Percentiles rank a stretch among this genome's conserved stretches.
These are phyloP conservation scores for Diaprepes abbreviatus DNA, from an alignment of 2,888 invertebrate genomes.

Conservation along the genomic window DNA sequence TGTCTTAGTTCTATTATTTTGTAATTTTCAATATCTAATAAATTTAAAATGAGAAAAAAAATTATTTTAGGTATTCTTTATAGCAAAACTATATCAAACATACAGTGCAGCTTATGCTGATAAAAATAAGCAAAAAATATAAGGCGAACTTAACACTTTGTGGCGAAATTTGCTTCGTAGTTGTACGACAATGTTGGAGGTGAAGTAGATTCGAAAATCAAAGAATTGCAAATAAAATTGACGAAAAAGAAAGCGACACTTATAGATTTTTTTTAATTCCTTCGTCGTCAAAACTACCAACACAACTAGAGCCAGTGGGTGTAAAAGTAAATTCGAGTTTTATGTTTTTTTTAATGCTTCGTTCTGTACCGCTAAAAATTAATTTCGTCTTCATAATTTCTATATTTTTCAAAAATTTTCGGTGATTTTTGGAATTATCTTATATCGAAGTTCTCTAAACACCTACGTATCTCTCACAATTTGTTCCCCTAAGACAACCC, in stretches of 20 bases:
- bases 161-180: neutral
- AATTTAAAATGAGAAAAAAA: no score
- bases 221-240: neutral
- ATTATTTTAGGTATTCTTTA: no score
- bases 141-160: neutral
- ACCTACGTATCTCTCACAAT: no score
- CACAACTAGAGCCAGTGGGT: neutral
- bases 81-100: neutral
- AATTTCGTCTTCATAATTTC: no score
- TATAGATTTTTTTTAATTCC: neutral
- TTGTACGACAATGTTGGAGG: neutral
- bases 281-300: neutral
- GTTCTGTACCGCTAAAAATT: no score
- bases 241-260: neutral
- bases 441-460: no score
- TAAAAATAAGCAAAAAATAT: neutral
- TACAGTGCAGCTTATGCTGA: neutral
- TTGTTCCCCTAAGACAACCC: no score
- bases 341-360: no score
- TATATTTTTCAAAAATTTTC: no score
- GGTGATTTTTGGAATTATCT: no score
- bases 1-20: neutral
- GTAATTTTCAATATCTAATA: neutral
- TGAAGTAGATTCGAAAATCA: neutral
- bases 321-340: neutral